These are phyloP conservation scores for Gortyna flavago DNA, from an alignment of 2,888 invertebrate species.

Conservation along the genomic window DNA sequence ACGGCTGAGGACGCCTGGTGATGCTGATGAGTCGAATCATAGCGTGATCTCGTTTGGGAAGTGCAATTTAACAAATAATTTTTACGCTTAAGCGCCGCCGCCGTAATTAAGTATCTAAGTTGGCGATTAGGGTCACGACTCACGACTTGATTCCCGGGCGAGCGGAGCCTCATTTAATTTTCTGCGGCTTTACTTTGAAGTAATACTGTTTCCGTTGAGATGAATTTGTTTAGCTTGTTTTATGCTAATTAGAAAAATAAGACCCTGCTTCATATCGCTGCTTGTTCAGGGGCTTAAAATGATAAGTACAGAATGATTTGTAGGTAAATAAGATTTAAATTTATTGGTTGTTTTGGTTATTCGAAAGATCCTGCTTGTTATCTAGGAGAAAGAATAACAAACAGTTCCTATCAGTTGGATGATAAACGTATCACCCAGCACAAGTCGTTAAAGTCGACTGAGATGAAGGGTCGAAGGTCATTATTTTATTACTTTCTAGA, in stretches of 20 bases:
- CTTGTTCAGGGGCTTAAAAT: neutral
- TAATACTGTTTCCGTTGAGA: slow-evolving; percentile 27
- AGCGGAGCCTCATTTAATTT: slow-evolving; percentile 48
- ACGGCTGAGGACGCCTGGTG: slow-evolving; percentile 30
- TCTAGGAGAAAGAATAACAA: slow-evolving; percentile 43
- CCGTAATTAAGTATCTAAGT: slow-evolving; percentile 58
- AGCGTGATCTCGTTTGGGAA: slow-evolving; percentile 54
- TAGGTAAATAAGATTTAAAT: slow-evolving; percentile 12
- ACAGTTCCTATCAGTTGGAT: slow-evolving; percentile 25
- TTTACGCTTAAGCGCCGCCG: slow-evolving; percentile 49
- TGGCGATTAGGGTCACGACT: slow-evolving; percentile 57
- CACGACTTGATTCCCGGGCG: slow-evolving; percentile 46
- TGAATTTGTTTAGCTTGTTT: slow-evolving; percentile 38
- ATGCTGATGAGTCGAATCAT: slow-evolving; percentile 46
- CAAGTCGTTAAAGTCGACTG: slow-evolving; percentile 27
- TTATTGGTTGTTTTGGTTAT: slow-evolving; percentile 8
- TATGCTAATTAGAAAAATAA: slow-evolving; percentile 36
- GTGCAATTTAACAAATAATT: slow-evolving; percentile 54
- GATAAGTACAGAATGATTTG: neutral
- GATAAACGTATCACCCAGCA: slow-evolving; percentile 15
- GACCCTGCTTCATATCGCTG: neutral
- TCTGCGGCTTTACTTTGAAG: slow-evolving; percentile 47
- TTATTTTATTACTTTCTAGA: slow-evolving; percentile 30
- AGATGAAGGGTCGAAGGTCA: slow-evolving; percentile 27
- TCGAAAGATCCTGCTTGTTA: slow-evolving; percentile 26